Base-by-base conservation (phyloP, 2,797 vertebrate species). In the Chrysolophus pictus region DNA sequence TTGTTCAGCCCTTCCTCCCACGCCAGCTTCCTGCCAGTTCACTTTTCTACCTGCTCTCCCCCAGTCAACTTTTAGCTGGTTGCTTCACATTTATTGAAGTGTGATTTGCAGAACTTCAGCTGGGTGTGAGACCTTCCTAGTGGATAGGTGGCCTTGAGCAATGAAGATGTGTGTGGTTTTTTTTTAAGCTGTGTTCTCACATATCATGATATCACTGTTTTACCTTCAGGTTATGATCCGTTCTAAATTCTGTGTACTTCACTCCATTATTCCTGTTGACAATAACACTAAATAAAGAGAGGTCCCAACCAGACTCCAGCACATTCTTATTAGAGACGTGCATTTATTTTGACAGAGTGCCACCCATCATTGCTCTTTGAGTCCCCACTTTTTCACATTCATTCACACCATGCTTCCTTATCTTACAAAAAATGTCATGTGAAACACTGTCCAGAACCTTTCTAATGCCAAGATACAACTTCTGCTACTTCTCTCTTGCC, bases 301-400 rank as follows among this genome's bases (percentile, higher is more conserved):
- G 28, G 49, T 51, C 14, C 28, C 14, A 10, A 65, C 31, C 49
- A 62, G 41, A 62, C 3, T 59, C 29, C 29, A 56, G 42, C 24
- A 60, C 4, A 33, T 58, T 53, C 37, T 15, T 33, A 10, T 31
- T 47, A 53, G 62, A 81, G 39, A 14, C 9, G 3, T 28, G 14
- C 19, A 6, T 49, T 64, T 29, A 4, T 76, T 63, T 59, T 69
- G 63, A 39, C 44, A 68, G 28, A 0, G 0, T 37, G 44, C 24
- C 55, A 31, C 24, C 8, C 19, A 26, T 16, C 3, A 1, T 7
- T 53, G 28, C 42, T 69, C 55, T 67, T 10, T 7, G 9, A 10
- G 51, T 17, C 51, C 26, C 28, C 9, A 15, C 28, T 46, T 12
- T 17, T 84, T 12, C 60, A 60, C 6, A 2, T 79, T 82, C 44